Evolutionary conservation across 2,797 vertebrate species (phyloP).

Genomic region (Harpagifer antarcticus): DNA sequence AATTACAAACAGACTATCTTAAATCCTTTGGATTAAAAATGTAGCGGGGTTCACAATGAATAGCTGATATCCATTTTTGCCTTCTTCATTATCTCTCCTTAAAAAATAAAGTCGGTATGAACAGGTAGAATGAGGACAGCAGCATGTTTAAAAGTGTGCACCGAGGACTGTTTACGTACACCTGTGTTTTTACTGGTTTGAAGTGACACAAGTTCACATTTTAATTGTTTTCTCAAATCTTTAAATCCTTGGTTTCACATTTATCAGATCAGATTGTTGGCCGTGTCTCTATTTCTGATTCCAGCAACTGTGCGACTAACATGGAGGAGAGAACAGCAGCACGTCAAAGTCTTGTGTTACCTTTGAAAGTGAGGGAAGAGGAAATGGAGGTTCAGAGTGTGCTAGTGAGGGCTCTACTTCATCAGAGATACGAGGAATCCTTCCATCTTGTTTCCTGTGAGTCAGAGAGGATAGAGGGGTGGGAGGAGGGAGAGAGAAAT

Average conservation of each 20-base stretch:
- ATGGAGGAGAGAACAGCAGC: background rate
- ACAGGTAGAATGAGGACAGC: background rate
- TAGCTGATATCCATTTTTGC: background rate
- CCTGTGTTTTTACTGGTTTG: too few species aligned
- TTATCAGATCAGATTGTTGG: slow-evolving; percentile 4
- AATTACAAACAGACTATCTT: background rate
- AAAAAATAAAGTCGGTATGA: background rate
- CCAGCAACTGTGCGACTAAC: background rate
- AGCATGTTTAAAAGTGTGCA: background rate
- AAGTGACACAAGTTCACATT: too few species aligned
- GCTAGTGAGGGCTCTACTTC: slow-evolving; percentile 80
- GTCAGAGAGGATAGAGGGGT: slow-evolving; percentile 49
- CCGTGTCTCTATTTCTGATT: slow-evolving; percentile 2
- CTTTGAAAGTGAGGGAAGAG: slow-evolving; percentile 79
- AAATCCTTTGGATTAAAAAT: slow-evolving; percentile 1
- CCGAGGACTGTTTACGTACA: background rate
- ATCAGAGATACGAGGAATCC: slow-evolving; percentile 78
- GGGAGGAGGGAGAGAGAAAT: background rate
- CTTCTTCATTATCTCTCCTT: too few species aligned
- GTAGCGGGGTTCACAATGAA: background rate
- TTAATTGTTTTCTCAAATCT: background rate
- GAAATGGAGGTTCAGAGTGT: slow-evolving; percentile 56
- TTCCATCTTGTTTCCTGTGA: slow-evolving; percentile 89
- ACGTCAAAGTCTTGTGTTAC: slow-evolving; percentile 68
- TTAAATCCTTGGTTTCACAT: background rate